Conservation (phyloP, 2,797 vertebrate genomes). For the Gambelia wislizenii region DNA sequence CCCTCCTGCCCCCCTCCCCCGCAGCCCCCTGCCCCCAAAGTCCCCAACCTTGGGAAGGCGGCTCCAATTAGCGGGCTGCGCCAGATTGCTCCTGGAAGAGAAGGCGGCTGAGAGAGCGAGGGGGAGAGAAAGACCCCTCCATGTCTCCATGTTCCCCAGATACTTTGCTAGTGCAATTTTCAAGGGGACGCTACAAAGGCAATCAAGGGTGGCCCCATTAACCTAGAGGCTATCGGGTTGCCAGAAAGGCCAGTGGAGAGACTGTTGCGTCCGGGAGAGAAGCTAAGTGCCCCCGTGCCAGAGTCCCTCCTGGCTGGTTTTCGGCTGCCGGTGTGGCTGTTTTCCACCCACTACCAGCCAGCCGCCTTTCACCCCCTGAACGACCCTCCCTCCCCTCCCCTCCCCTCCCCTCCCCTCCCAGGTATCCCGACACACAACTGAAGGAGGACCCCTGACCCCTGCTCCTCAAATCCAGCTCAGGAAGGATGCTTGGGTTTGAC, state of each 20-base stretch:
- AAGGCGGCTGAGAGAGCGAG: background rate
- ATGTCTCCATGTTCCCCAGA: no score
- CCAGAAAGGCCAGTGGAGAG: background rate
- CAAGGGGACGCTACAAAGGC: constrained; percentile 23
- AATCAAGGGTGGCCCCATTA: constrained; percentile 34
- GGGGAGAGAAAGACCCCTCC: background rate
- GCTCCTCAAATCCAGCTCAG: background rate
- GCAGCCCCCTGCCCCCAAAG: no score
- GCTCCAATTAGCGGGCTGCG: background rate
- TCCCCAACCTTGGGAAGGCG: no score
- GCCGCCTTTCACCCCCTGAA: no score
- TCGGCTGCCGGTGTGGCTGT: background rate
- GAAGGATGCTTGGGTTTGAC: background rate
- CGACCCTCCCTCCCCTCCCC: background rate
- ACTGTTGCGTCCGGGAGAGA: background rate
- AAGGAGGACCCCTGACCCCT: no score
- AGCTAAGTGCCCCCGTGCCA: background rate
- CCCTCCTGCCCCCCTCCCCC: background rate
- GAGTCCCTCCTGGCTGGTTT: background rate
- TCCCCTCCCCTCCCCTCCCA: background rate
- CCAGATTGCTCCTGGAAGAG: background rate
- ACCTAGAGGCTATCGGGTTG: constrained; percentile 37
- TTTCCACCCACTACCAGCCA: background rate
- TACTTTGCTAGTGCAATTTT: constrained; percentile 24
- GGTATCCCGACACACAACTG: background rate